Percentiles rank a stretch among this genome's conserved stretches.
phyloP scores from a whole-genome alignment of 2,113 vertebrate species.

The Empidonax traillii region DNA sequence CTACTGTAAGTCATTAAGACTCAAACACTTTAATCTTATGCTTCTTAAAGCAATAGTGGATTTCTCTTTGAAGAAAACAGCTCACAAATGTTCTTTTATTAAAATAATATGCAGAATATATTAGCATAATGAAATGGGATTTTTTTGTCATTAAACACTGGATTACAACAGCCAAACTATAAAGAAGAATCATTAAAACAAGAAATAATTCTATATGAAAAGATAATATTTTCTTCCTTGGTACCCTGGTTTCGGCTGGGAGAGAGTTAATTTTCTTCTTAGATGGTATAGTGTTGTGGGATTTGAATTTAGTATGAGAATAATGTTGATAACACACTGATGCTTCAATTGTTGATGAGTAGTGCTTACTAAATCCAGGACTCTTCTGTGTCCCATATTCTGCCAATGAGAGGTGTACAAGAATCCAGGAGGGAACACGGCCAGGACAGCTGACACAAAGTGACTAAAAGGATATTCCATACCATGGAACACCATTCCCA shows the following conservation, averaged over 20 bases:
- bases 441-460: too few relatives aligned
- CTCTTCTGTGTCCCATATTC: background rate
- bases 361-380: rapidly evolving
- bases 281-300: too few relatives aligned
- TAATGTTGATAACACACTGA: background rate
- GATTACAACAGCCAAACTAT: background rate
- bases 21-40: background rate
- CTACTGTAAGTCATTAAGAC: background rate
- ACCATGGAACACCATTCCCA: background rate
- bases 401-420: background rate
- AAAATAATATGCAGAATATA: background rate
- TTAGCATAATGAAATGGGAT: background rate
- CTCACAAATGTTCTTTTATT: background rate
- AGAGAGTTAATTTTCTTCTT: background rate
- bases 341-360: too few relatives aligned
- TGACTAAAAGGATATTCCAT: background rate
- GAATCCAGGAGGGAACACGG: background rate
- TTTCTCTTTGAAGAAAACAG: background rate
- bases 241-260: rapidly evolving
- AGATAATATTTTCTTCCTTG: background rate
- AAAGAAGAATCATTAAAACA: background rate
- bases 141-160: background rate
- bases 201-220: background rate
- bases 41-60: background rate
- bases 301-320: background rate